Evolutionary conservation across 2,113 vertebrate species (phyloP).

Genomic region (Strigops habroptila): DNA sequence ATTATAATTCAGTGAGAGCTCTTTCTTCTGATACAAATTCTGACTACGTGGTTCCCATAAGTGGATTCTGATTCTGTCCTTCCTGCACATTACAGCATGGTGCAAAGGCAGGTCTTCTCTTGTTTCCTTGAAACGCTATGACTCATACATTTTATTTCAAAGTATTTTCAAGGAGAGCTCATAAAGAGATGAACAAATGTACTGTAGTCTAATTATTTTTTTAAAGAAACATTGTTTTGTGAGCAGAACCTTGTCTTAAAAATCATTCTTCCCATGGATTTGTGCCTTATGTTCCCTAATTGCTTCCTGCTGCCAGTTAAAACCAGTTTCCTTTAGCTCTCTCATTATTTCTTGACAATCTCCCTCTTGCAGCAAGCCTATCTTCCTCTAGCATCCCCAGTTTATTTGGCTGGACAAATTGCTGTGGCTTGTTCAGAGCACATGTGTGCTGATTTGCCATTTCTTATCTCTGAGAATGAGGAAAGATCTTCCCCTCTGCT

Average conservation of each 20-base stretch:
- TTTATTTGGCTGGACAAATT: constrained; percentile 53
- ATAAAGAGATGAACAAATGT: neutral
- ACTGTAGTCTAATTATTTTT: neutral
- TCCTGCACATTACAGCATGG: neutral
- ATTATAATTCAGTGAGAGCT: neutral
- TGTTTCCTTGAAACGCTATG: neutral
- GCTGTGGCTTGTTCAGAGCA: neutral
- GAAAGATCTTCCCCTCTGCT: constrained; percentile 31
- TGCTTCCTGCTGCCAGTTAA: neutral
- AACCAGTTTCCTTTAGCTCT: neutral
- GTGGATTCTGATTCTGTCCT: neutral
- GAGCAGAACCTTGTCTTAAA: neutral
- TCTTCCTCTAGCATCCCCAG: constrained; percentile 20
- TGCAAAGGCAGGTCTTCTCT: neutral
- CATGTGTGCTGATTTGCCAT: constrained; percentile 6
- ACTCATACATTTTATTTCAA: neutral
- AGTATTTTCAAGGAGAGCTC: neutral
- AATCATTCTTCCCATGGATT: neutral
- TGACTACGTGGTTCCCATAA: neutral
- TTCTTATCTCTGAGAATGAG: constrained; percentile 8
- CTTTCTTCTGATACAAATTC: neutral
- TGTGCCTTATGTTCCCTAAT: neutral
- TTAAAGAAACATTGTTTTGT: neutral
- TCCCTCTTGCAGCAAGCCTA: constrained; percentile 1
- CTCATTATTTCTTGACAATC: constrained; percentile 3